phyloP scores from a whole-genome alignment of 2,888 invertebrate species.

The Petrolisthes cinctipes region DNA sequence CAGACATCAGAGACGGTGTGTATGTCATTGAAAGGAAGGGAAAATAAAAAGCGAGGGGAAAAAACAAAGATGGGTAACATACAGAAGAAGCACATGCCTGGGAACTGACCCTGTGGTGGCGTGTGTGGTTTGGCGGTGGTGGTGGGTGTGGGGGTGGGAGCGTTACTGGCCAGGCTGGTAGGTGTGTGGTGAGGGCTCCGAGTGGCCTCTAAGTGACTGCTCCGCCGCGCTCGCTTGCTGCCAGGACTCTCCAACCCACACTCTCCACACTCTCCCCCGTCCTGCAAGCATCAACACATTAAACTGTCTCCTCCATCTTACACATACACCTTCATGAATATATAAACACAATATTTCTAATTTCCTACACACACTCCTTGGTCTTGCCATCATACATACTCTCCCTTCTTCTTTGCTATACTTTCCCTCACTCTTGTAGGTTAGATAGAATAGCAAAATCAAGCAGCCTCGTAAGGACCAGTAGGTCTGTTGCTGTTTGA shows the following conservation, averaged over 20 bases:
- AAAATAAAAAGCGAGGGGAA: neutral
- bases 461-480: too few relatives aligned
- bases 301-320: neutral
- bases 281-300: neutral
- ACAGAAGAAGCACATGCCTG: too few relatives aligned
- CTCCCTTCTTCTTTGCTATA: too few relatives aligned
- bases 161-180: slow-evolving; percentile 51
- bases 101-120: slow-evolving; percentile 31
- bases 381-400: too few relatives aligned
- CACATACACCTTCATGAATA: too few relatives aligned
- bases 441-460: too few relatives aligned
- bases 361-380: too few relatives aligned
- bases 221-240: slow-evolving; percentile 46
- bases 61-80: neutral
- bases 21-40: neutral
- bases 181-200: slow-evolving; percentile 23
- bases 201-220: slow-evolving; percentile 41
- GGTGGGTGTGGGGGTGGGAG: slow-evolving; percentile 25
- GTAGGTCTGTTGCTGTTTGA: too few relatives aligned
- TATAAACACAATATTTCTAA: too few relatives aligned
- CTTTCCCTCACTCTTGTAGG: too few relatives aligned
- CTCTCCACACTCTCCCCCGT: slow-evolving; percentile 38
- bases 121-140: slow-evolving; percentile 24
- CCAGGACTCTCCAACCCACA: slow-evolving; percentile 45
- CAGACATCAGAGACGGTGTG: too few relatives aligned